These are phyloP conservation scores for Eucidaris tribuloides DNA, from an alignment of 35 echinoderm and acorn worm species.

Conservation along the genomic window DNA sequence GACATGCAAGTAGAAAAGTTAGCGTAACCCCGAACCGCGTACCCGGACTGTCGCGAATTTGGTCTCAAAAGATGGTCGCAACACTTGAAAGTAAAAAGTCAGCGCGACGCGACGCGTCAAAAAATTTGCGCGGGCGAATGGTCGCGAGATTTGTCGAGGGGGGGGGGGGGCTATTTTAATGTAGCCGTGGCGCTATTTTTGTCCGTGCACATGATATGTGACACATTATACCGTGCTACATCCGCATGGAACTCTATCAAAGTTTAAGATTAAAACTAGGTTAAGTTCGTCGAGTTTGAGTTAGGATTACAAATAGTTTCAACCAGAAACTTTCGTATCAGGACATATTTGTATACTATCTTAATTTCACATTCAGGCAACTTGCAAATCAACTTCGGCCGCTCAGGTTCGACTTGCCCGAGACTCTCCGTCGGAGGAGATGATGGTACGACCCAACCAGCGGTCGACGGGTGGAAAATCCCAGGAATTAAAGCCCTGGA, in stretches of 20 bases:
- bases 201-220: too few relatives aligned
- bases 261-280: too few relatives aligned
- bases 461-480: constrained; percentile 19
- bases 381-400: constrained; percentile 61
- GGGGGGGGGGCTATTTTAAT: not conserved
- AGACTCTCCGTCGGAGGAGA: not conserved
- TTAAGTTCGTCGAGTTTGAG: too few relatives aligned
- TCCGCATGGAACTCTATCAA: too few relatives aligned
- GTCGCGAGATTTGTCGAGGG: not conserved
- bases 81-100: not conserved
- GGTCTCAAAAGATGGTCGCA: too few relatives aligned
- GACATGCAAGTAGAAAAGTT: too few relatives aligned
- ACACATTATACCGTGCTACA: too few relatives aligned
- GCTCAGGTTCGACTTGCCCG: constrained; percentile 18
- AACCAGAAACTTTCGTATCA: too few relatives aligned
- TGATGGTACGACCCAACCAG: not conserved
- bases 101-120: not conserved
- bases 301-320: too few relatives aligned
- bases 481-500: not conserved
- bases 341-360: too few relatives aligned
- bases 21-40: too few relatives aligned
- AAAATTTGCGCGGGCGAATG: not conserved
- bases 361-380: constrained; percentile 25
- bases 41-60: too few relatives aligned
- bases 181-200: not conserved